Conservation (phyloP, 2,113 vertebrate genomes). For the Climacteris rufus region DNA sequence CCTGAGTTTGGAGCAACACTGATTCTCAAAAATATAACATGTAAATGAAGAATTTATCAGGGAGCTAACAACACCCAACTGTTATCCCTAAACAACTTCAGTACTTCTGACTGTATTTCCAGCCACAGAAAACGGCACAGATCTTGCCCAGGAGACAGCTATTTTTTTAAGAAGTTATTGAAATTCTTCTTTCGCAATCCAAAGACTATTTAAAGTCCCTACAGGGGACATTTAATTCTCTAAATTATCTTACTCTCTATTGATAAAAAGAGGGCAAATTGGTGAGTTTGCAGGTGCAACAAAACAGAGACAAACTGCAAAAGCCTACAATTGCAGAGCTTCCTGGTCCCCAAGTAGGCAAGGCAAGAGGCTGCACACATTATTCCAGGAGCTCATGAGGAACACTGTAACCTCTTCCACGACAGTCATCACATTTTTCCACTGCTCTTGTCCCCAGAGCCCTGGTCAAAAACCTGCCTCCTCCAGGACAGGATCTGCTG, state of each 20-base stretch:
- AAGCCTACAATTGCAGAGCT: accelerated
- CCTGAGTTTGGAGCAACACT: not conserved
- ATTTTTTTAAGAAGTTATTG: not conserved
- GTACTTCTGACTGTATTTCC: not conserved
- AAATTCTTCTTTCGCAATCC: not conserved
- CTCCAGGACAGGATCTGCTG: not conserved
- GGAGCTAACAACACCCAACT: not conserved
- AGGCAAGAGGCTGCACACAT: not conserved
- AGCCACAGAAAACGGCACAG: not conserved
- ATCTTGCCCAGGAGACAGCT: not conserved
- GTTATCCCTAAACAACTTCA: not conserved
- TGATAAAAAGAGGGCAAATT: not conserved
- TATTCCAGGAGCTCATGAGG: not conserved
- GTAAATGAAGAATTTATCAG: not conserved
- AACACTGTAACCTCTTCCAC: not conserved
- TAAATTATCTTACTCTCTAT: not conserved
- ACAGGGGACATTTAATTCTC: not conserved
- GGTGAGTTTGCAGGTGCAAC: not conserved
- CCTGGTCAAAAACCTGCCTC: not conserved
- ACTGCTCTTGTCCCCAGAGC: not conserved
- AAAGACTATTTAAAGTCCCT: not conserved
- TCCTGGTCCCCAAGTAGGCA: not conserved
- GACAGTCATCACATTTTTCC: not conserved
- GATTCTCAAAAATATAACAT: not conserved
- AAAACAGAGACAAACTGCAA: not conserved